These are phyloP conservation scores for Ganaspis sp. DNA, from an alignment of 1,140 invertebrate genomes.

Conservation along the genomic window DNA sequence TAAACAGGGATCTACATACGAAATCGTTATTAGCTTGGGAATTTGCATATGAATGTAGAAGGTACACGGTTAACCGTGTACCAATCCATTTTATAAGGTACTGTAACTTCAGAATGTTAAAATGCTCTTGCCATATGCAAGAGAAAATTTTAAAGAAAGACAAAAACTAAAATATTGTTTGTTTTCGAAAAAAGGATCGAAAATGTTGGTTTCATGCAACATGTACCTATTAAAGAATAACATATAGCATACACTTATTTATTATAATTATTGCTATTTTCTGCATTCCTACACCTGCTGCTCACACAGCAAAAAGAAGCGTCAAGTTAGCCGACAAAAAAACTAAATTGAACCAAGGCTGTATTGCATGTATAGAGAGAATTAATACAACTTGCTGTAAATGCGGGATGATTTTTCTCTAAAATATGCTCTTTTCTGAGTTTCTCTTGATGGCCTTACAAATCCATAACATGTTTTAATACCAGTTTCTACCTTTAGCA, in stretches of 20 bases:
- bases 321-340: no score
- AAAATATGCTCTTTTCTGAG: background rate
- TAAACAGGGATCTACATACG: slow-evolving; percentile 59
- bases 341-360: background rate
- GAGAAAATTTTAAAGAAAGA: background rate
- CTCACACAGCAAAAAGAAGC: background rate
- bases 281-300: background rate
- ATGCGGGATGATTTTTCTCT: background rate
- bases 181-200: background rate
- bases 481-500: background rate
- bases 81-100: slow-evolving; percentile 52
- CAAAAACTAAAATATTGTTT: slow-evolving; percentile 15
- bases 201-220: background rate
- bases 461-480: slow-evolving; percentile 6
- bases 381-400: background rate
- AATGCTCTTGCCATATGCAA: slow-evolving; percentile 13
- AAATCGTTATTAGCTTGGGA: slow-evolving; percentile 57
- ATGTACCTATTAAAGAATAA: background rate
- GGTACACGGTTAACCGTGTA: slow-evolving; percentile 47
- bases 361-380: background rate
- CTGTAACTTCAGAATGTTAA: slow-evolving; percentile 46
- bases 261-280: background rate
- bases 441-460: background rate
- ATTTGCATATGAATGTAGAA: slow-evolving; percentile 62
- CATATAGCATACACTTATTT: background rate